A percentile compares a stretch with the other conserved stretches of the same genome.
These are phyloP conservation scores for Cynoglossus semilaevis DNA, from an alignment of 2,113 vertebrate species.

Conservation along the genomic window DNA sequence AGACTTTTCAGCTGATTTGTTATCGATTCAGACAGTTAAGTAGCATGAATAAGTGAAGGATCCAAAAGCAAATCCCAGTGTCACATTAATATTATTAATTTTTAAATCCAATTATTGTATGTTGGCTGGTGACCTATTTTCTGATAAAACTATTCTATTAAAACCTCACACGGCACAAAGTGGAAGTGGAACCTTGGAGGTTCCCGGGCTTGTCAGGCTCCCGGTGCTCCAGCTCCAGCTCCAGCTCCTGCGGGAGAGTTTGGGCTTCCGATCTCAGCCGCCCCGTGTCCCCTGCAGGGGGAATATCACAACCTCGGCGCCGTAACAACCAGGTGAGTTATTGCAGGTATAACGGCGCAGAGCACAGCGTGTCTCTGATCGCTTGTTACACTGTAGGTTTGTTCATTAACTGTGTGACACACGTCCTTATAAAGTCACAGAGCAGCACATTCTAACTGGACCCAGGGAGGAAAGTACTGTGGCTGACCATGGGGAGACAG, in stretches of 20 bases:
- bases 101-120: constrained; percentile 78
- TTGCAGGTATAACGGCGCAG: constrained; percentile 75
- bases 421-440: constrained; percentile 32
- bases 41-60: constrained; percentile 69
- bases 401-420: constrained; percentile 56
- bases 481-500: not conserved
- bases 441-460: constrained; percentile 29
- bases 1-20: constrained; percentile 53
- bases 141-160: constrained; percentile 63
- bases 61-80: constrained; percentile 67
- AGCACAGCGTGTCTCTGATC: constrained; percentile 68
- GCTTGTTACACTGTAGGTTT: constrained; percentile 78
- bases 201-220: constrained; percentile 21
- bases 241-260: constrained; percentile 30
- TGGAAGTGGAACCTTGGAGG: constrained; percentile 20
- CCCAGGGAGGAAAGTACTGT: not conserved
- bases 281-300: constrained; percentile 57
- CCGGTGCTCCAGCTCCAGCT: constrained; percentile 22
- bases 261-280: constrained; percentile 11
- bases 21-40: constrained; percentile 64
- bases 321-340: constrained; percentile 73
- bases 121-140: constrained; percentile 73
- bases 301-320: constrained; percentile 72
- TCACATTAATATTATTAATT: constrained; percentile 77
- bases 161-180: constrained; percentile 39